Base-by-base conservation (phyloP, 2,888 invertebrate genomes). In the Sisyra nigra region DNA sequence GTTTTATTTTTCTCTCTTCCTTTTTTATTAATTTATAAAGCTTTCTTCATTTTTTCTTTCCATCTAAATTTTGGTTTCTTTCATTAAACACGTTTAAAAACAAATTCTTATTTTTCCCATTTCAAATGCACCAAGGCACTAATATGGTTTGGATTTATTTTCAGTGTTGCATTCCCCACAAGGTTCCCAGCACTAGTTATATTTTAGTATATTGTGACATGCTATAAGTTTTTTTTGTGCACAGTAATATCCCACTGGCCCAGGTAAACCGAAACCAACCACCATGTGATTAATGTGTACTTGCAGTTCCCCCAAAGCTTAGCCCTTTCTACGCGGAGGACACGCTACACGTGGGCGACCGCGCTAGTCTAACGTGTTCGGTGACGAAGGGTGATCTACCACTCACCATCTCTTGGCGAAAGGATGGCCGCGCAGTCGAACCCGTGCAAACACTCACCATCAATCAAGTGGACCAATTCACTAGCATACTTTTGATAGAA, bases 381-480 rank as follows among this genome's bases (percentile, higher is more conserved):
- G 80, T 81, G 51, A 75, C 77, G 44, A 75, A 79, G 56, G 82
- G 86, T 42, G 84, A 84, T 61, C 67, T 76, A 49, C 85, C 86
- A 32, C 63, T 85, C 51, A 74, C 74, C 48, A 79, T 85, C 51
- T 68, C 70, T 34, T 86, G 85, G 85, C 73, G 75, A 51, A 84
- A 83, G 65, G 80, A 85, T 56, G 76, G 72, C 51, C 69, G 74
- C 15, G 66, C 71, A 46, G 67, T 80, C 58, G 74, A 74, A 52
- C 69, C 72, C 24, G 69, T 71, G 48, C 72, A 74, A 51, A 53
- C 61, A 45, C 40, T 48, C 39, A 72, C 74, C 50, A 71, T 80
- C 53, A 79, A 76, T 54, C 76, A 76, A 66, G 76, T 81, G 65
- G 79, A 80, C 65, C 76, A 76, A 60, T 81, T 74, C 66, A 80